Evolutionary conservation across 2,888 invertebrate species (phyloP), one percentile per base, ranked within the genome.

Genomic region (Lepeophtheirus nordmannii): DNA sequence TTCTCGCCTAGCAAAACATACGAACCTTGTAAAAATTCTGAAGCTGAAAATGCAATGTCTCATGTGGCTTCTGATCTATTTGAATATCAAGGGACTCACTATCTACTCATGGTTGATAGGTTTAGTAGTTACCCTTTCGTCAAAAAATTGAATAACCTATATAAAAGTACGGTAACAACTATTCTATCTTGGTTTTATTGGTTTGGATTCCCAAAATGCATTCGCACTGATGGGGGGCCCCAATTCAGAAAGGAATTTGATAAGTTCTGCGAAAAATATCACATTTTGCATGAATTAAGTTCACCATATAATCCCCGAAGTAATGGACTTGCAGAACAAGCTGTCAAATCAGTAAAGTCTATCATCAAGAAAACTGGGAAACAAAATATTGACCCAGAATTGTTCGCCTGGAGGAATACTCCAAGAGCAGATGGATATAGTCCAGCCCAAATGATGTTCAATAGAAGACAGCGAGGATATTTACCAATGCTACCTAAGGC

Each of bases 51-150:
- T 57, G 22, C 57, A 14, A 57, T 12, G 57, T 20, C 20, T 11
- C 20, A 57, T 11, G n/a, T 57, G 11, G 57, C 57, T 11, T 11
- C 57, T 14, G n/a, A 57, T 57, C n/a, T 57, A 1, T 57, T 57
- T 57, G 57, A 57, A 5, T 57, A 22, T 11, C 8, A 14, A 14
- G 57, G 57, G 1, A 11, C 11, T 1, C 57, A 57, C 5, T 57
- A 57, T 57, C n/a, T 57, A 11, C n/a, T n/a, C n/a, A n/a, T 57
- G 10, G 57, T 57, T 20, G 57, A 57, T n/a, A 10, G 57, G 23
- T 57, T 57, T 5, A 57, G 57, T 57, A n/a, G n/a, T 11, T 57
- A 11, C 23, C 57, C n/a, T 10, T 57, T 57, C 1, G 9, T 11
- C 1, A n/a, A 8, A 8, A 10, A 23, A 14, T 22, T 57, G 14